phyloP scores from a whole-genome alignment of 2,888 invertebrate species.

The Patella pellucida region DNA sequence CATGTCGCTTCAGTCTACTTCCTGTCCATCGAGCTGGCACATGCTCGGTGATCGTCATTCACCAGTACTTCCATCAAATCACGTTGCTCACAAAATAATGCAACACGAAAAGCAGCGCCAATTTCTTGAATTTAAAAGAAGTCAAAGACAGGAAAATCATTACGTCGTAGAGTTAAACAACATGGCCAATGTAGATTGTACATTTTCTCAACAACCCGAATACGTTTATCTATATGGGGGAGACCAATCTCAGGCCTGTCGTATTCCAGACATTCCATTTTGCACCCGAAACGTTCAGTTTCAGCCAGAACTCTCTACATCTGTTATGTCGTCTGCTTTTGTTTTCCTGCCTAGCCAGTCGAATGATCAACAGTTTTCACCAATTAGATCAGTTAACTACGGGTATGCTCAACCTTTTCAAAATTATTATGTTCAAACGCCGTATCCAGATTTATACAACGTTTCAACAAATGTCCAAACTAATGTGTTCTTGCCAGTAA shows the following conservation, averaged over 20 bases:
- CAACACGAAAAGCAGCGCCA: slow-evolving; percentile 51
- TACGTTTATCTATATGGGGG: background rate
- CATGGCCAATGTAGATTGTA: background rate
- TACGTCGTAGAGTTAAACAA: background rate
- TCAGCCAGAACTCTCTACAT: background rate
- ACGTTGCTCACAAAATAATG: slow-evolving; percentile 50
- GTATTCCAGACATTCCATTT: background rate
- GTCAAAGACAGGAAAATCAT: slow-evolving; percentile 34
- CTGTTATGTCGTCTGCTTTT: background rate
- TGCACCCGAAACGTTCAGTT: no score
- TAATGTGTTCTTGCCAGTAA: background rate
- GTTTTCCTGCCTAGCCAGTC: background rate
- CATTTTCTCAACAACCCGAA: no score
- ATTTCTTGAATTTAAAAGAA: slow-evolving; percentile 46
- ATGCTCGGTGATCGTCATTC: slow-evolving; percentile 55
- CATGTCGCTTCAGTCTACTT: slow-evolving; percentile 32
- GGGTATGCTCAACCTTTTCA: no score
- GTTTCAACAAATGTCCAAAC: background rate
- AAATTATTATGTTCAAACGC: no score
- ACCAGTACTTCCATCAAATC: slow-evolving; percentile 59
- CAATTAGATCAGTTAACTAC: background rate
- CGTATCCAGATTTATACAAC: background rate
- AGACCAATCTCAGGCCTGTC: background rate
- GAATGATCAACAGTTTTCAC: background rate
- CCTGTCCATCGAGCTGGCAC: slow-evolving; percentile 62